Percentiles rank a stretch among this genome's conserved stretches.
These are phyloP conservation scores for Cacatua alba DNA, from an alignment of 2,113 vertebrate genomes.

Conservation along the genomic window DNA sequence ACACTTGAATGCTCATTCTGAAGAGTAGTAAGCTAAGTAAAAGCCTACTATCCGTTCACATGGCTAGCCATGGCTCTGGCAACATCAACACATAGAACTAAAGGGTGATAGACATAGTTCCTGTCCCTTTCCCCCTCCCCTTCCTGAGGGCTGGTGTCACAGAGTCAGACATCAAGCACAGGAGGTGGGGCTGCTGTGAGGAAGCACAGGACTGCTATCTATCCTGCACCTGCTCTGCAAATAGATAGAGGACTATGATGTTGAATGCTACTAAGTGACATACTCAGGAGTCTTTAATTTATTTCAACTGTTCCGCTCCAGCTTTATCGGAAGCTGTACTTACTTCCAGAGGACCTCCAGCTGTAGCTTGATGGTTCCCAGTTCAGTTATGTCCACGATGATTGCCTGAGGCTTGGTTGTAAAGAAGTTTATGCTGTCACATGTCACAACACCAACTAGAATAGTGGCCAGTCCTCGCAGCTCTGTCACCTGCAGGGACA, in stretches of 20 bases:
- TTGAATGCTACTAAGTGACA: neutral
- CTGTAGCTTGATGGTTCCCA: constrained; percentile 95
- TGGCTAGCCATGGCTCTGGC: neutral
- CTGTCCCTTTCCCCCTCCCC: neutral
- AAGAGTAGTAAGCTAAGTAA: neutral
- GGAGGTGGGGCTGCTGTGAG: neutral
- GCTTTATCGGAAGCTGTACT: constrained; percentile 36
- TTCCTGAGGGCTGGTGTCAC: neutral
- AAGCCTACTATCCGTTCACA: neutral
- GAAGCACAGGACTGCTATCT: neutral
- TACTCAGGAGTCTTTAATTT: rapidly evolving
- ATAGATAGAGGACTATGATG: neutral
- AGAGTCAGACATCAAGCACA: neutral
- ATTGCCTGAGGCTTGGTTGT: constrained; percentile 86
- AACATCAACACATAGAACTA: neutral
- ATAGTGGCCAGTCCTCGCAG: constrained; percentile 88
- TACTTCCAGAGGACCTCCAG: constrained; percentile 96
- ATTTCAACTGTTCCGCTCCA: neutral
- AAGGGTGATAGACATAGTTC: neutral
- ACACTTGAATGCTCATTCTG: rapidly evolving
- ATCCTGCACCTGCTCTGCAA: constrained; percentile 13
- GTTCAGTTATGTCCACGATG: constrained; percentile 92
- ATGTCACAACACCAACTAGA: constrained; percentile 87
- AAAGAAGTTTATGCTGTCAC: constrained; percentile 89
- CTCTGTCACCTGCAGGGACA: constrained; percentile 85